Evolutionary conservation across 1,140 invertebrate genomes (phyloP), one percentile per base, ranked within the genome.

Genomic region (Drosophila yakuba): DNA sequence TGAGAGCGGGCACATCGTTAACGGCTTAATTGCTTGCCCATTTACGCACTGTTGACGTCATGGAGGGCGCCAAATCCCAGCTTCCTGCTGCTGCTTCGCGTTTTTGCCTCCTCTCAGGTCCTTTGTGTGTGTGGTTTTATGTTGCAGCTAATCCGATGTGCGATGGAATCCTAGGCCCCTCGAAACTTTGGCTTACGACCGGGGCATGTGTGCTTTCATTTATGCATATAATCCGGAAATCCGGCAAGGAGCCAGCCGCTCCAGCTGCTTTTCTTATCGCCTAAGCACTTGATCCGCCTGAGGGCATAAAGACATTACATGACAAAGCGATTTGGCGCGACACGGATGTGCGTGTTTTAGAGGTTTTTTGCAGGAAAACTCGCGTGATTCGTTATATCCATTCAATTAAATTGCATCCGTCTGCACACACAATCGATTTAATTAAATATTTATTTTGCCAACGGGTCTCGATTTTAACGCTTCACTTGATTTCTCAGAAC

Each of bases 261-360:
- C 8, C 79, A 80, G 83, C 74, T 78, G 84, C 80, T 83, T 89
- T 83, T 88, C 60, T 83, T 83, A 88, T 78, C 83, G 75, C 47
- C 72, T 86, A 83, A 86, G 83, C 75, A 73, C 79, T 88, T 86
- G 83, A 86, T 86, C 83, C 83, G 71, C 64, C 68, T 55, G 72
- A 79, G 66, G 79, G 80, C 84, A 86, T 88, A 86, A 79, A 67
- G 83, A 88, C 66, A 88, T 88, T 88, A 83, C 83, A 86, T 88
- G 83, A 86, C 83, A 86, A 77, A 79, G 83, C 78, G 79, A 76
- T 86, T 83, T 86, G 44, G 54, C 74, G 57, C 69, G 43, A 43
- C 43, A 45, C 56, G 25, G 43, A 48, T 15, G 23, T 39, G 25
- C 28, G 20, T 36, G 48, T 55, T 64, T 20, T 44, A 8, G 32